These are phyloP conservation scores for Alligator mississippiensis DNA, from an alignment of 2,113 vertebrate genomes.

Conservation along the genomic window DNA sequence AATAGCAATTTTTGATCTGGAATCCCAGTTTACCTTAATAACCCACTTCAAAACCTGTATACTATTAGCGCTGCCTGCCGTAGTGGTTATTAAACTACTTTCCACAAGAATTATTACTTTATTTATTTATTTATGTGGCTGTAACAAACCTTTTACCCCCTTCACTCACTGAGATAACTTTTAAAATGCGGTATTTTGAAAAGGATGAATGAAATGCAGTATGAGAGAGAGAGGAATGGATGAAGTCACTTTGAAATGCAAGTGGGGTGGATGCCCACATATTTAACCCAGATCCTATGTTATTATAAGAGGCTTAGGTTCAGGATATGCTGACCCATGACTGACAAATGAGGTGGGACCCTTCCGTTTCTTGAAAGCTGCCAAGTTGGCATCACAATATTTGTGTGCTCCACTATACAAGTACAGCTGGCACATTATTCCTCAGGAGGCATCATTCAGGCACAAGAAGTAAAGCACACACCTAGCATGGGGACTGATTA, in stretches of 20 bases:
- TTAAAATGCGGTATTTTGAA: not conserved
- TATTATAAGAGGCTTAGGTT: not conserved
- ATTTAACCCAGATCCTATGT: not conserved
- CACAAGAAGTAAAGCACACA: not conserved
- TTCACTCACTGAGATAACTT: not conserved
- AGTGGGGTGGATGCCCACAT: fast-evolving
- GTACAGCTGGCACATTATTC: not conserved
- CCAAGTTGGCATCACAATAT: not conserved
- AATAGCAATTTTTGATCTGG: constrained; percentile 54
- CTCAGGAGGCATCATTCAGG: not conserved
- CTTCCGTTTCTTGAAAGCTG: fast-evolving
- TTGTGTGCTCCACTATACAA: not conserved
- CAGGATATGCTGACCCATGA: not conserved
- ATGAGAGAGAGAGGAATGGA: not conserved
- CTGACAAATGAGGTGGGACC: not conserved
- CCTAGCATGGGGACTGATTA: not conserved
- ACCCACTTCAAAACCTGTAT: constrained; percentile 47
- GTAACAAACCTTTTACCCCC: not conserved
- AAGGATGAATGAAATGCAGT: not conserved
- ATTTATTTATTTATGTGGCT: constrained; percentile 27
- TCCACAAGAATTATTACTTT: constrained; percentile 13
- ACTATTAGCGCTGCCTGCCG: constrained; percentile 33
- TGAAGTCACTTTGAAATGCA: not conserved
- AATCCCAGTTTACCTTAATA: constrained; percentile 61
- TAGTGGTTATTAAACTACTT: constrained; percentile 35